Base-by-base conservation (phyloP, 1,140 invertebrate genomes). In the Drosophila equinoxialis region DNA sequence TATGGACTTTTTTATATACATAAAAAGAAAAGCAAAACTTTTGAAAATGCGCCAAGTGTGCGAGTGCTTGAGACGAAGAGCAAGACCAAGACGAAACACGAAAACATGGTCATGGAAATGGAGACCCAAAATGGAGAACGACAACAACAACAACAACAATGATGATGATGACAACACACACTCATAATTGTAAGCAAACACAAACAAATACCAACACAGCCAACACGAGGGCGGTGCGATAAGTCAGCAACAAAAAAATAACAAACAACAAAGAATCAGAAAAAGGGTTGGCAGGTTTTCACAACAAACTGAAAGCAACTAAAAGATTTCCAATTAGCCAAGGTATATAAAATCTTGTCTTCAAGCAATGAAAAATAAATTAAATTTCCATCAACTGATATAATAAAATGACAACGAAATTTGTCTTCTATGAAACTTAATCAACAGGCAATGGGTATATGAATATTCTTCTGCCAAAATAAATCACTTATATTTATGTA, bases 181-280 rank as follows among this genome's bases (percentile, higher is more conserved):
- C 83, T 86, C 83, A 89, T 86, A 86, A 86, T 86, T 86, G 83
- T 89, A 89, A 84, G 84, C 79, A 86, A 89, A 83, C 84, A 89
- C 72, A 89, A 76, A 68, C 68, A 75, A 68, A 76, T 68, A 71
- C 17, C 45, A 48, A 57, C 54, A 65, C 63, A 55, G 37, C 13
- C 35, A 8, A 37, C 26, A 45, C 45, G 75, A 79, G 66, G 78
- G 65, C 20, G 14, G 63, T 37, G 65, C 51, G 10, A 48, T 45
- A 42, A 65, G 41, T 69, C 51, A 58, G 13, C 35, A 14, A 62
- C 42, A 51, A 57, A 13, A 17, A n/a, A 35, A 23, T 0, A 3
- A 2, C 6, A 33, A n/a, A 14, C 20, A 14, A 55, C 1, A 26
- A 6, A 41, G 26, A 7, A 66, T 41, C 14, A 23, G 17, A 33